Evolutionary conservation across 2,113 vertebrate genomes (phyloP).

Genomic region (Mastomys natalensis): DNA sequence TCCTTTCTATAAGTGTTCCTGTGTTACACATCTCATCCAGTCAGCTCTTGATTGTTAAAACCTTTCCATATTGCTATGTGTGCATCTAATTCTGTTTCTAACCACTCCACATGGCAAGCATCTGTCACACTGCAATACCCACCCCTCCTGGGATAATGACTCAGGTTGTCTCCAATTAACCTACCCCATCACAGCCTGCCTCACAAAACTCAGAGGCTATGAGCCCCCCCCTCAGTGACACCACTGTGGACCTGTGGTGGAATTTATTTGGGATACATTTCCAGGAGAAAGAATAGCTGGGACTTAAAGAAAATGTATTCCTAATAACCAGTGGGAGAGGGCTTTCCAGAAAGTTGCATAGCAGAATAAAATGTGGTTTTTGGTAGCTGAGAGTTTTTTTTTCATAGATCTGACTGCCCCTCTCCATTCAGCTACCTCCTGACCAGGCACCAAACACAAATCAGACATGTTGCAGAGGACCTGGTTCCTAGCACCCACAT

Average conservation of each 20-base stretch:
- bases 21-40: not conserved
- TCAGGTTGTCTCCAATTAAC: not conserved
- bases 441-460: not conserved
- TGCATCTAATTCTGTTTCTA: not conserved
- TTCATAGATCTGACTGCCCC: not conserved
- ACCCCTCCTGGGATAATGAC: not conserved
- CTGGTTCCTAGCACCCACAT: not conserved
- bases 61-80: not conserved
- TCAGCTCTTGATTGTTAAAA: not conserved
- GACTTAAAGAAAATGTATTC: not conserved
- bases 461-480: not conserved
- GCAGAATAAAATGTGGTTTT: not conserved
- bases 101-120: not conserved
- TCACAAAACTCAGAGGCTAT: not conserved
- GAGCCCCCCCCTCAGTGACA: not conserved
- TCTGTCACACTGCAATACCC: fast-evolving
- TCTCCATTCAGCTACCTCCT: not conserved
- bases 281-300: not conserved
- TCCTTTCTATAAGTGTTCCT: not conserved
- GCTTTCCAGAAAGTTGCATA: not conserved
- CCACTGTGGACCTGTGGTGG: not conserved
- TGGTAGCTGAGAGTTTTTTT: not conserved
- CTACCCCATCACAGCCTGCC: not conserved
- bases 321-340: not conserved
- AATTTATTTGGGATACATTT: not conserved